Conservation (phyloP, 2,888 invertebrate genomes). For the Ferrisia virgata region DNA sequence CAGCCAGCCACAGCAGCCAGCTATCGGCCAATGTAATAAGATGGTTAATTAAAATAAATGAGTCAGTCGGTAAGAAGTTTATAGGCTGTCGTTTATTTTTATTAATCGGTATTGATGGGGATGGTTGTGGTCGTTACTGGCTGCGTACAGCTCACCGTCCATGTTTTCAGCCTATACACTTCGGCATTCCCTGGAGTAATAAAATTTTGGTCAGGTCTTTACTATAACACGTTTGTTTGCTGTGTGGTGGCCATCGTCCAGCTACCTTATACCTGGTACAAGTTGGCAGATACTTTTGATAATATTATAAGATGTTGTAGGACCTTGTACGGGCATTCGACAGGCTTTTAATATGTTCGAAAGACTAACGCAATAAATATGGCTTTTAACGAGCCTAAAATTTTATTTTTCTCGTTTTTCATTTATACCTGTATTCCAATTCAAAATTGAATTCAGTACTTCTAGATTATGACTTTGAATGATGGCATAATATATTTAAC, state of each 20-base stretch:
- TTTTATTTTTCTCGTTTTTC: neutral
- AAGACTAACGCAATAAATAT: neutral
- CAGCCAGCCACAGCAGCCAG: no score
- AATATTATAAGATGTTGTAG: no score
- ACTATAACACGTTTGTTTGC: no score
- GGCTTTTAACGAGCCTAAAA: neutral
- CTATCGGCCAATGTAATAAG: no score
- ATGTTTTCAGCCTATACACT: no score
- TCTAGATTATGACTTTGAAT: neutral
- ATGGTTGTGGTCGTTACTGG: neutral
- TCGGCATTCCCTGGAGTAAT: neutral
- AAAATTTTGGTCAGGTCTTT: slow-evolving; percentile 2
- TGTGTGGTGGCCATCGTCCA: no score
- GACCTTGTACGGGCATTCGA: no score
- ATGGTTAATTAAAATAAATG: slow-evolving; percentile 42
- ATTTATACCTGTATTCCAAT: neutral
- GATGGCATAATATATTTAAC: no score
- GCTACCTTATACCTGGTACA: no score
- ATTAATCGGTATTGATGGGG: slow-evolving; percentile 41
- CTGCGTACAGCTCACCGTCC: neutral
- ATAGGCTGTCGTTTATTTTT: slow-evolving; percentile 43
- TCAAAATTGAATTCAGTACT: neutral
- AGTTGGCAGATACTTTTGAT: neutral
- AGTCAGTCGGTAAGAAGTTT: slow-evolving; percentile 33
- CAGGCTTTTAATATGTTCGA: neutral